Evolutionary conservation across 2,888 invertebrate genomes (phyloP).

Genomic region (Phragmatobia fuliginosa): DNA sequence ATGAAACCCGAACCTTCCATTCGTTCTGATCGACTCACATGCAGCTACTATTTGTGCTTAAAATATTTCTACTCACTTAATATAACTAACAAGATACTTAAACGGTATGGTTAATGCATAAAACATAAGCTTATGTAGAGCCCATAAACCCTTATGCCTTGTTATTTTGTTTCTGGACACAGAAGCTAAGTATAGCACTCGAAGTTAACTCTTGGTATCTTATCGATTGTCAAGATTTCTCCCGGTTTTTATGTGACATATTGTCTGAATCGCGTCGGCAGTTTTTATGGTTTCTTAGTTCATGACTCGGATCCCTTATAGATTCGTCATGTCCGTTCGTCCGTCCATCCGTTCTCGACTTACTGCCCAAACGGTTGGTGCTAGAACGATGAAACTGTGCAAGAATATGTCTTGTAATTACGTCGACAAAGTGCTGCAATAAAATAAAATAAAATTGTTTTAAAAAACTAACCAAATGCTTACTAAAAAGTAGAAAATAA

Average conservation of each 20-base stretch:
- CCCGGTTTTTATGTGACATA: slow-evolving; percentile 70
- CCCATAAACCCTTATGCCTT: slow-evolving; percentile 21
- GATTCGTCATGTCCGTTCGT: too few species aligned
- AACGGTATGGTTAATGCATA: slow-evolving; percentile 16
- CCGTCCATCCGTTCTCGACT: too few species aligned
- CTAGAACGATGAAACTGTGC: too few species aligned
- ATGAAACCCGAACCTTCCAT: slow-evolving; percentile 79
- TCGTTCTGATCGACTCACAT: slow-evolving; percentile 70
- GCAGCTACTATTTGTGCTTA: slow-evolving; percentile 46
- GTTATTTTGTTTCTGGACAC: slow-evolving; percentile 32
- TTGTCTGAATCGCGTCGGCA: slow-evolving; percentile 61
- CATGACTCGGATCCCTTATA: too few species aligned
- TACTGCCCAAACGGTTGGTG: too few species aligned
- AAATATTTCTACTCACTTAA: slow-evolving; percentile 44
- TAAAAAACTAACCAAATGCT: too few species aligned
- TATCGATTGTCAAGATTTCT: slow-evolving; percentile 62
- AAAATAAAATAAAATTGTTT: too few species aligned
- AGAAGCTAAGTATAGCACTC: slow-evolving; percentile 45
- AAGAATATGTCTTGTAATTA: too few species aligned
- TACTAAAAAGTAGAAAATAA: too few species aligned
- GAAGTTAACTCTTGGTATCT: slow-evolving; percentile 48
- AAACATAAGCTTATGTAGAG: slow-evolving; percentile 21
- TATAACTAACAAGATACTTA: slow-evolving; percentile 27
- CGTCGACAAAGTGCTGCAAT: too few species aligned
- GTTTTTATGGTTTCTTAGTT: too few species aligned